phyloP scores from a whole-genome alignment of 2,797 vertebrate genomes.

The Loriculus beryllinus region DNA sequence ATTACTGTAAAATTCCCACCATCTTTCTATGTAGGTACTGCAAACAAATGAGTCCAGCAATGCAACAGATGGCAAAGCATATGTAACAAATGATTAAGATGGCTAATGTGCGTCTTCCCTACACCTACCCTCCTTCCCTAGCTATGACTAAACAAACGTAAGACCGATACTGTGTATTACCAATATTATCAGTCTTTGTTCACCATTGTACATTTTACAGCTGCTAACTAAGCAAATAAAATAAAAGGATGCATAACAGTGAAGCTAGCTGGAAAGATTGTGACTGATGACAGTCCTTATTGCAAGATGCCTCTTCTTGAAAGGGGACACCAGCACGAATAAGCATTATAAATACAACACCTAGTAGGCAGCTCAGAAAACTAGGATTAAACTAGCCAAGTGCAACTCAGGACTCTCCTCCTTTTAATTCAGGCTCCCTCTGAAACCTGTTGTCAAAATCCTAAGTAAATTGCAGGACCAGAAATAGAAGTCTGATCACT shows the following conservation, averaged over 20 bases:
- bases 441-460: neutral
- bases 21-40: neutral
- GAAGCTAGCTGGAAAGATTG: neutral
- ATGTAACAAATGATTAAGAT: conserved; percentile 27
- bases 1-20: neutral
- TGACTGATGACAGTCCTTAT: neutral
- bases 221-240: neutral
- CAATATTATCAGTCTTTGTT: neutral
- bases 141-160: conserved; percentile 43
- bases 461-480: neutral
- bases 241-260: neutral
- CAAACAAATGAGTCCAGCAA: neutral
- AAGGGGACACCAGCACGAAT: neutral
- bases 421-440: neutral
- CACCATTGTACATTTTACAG: neutral
- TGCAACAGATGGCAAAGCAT: conserved; percentile 55
- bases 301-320: neutral
- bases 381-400: neutral
- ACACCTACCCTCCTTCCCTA: conserved; percentile 25
- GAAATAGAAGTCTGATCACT: neutral
- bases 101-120: conserved; percentile 23
- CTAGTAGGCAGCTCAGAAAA: neutral
- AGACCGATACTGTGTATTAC: conserved; percentile 16
- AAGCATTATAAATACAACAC: neutral
- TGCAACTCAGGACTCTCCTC: neutral